Evolutionary conservation across 2,113 vertebrate species (phyloP).

Genomic region (Collichthys lucidus): DNA sequence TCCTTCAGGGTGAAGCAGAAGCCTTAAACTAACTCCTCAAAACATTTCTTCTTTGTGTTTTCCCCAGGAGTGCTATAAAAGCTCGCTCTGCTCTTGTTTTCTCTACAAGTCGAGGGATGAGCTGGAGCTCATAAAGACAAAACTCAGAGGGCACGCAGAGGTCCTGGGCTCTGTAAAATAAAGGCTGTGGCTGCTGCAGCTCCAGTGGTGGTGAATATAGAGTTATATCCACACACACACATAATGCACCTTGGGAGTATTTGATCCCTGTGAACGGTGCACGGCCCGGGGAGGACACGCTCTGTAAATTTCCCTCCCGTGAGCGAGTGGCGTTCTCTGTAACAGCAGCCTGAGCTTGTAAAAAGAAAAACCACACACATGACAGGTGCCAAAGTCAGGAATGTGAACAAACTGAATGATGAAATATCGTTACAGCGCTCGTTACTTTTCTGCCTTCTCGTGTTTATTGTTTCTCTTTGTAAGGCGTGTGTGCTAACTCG

Average conservation of each 20-base stretch:
- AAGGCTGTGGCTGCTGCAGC: constrained; percentile 43
- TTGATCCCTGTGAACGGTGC: constrained; percentile 77
- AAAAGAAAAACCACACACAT: constrained; percentile 64
- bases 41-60: constrained; percentile 47
- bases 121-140: constrained; percentile 77
- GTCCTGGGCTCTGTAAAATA: constrained; percentile 71
- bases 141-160: constrained; percentile 72
- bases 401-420: constrained; percentile 65
- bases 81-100: constrained; percentile 72
- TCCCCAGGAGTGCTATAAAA: constrained; percentile 75
- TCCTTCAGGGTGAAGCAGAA: constrained; percentile 49
- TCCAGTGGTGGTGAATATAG: constrained; percentile 57
- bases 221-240: constrained; percentile 49
- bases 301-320: constrained; percentile 75
- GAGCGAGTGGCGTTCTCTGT: constrained; percentile 68
- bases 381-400: constrained; percentile 81
- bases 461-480: background rate
- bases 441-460: constrained; percentile 4
- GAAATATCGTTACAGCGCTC: constrained; percentile 48
- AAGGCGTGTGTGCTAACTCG: background rate
- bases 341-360: constrained; percentile 68
- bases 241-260: constrained; percentile 73
- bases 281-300: constrained; percentile 74
- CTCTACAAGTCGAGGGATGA: constrained; percentile 73
- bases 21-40: constrained; percentile 47